Conservation (phyloP, 2,888 invertebrate species). For the Formica aserva region DNA sequence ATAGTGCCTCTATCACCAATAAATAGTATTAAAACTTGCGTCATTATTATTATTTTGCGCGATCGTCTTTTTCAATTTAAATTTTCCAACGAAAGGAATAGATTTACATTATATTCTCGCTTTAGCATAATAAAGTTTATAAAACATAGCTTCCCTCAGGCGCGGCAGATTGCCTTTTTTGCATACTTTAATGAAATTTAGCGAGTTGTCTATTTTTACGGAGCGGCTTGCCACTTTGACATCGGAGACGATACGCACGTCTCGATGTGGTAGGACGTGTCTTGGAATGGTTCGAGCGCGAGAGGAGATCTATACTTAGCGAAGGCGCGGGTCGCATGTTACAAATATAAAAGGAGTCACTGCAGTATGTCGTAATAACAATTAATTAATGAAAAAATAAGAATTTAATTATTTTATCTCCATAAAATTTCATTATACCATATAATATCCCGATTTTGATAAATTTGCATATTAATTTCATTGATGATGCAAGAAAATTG, state of each 20-base stretch:
- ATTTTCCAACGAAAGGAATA: not conserved
- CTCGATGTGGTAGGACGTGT: constrained; percentile 61
- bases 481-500: constrained; percentile 22
- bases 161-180: not conserved
- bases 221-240: constrained; percentile 68
- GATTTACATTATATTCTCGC: not conserved
- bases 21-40: not conserved
- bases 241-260: constrained; percentile 72
- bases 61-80: not conserved
- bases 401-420: not conserved
- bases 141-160: not conserved
- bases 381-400: not conserved
- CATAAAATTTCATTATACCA: not conserved
- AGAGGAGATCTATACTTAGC: constrained; percentile 75
- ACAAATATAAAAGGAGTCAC: constrained; percentile 66
- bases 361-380: constrained; percentile 6
- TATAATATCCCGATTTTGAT: not conserved
- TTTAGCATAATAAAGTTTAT: not conserved
- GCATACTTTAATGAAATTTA: constrained; percentile 49
- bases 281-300: constrained; percentile 72
- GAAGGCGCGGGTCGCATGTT: constrained; percentile 64
- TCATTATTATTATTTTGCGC: not conserved
- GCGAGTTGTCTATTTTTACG: constrained; percentile 71
- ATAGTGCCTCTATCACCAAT: not conserved
- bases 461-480: not conserved